phyloP scores from a whole-genome alignment of 2,113 vertebrate species.

The Heterotis niloticus region DNA sequence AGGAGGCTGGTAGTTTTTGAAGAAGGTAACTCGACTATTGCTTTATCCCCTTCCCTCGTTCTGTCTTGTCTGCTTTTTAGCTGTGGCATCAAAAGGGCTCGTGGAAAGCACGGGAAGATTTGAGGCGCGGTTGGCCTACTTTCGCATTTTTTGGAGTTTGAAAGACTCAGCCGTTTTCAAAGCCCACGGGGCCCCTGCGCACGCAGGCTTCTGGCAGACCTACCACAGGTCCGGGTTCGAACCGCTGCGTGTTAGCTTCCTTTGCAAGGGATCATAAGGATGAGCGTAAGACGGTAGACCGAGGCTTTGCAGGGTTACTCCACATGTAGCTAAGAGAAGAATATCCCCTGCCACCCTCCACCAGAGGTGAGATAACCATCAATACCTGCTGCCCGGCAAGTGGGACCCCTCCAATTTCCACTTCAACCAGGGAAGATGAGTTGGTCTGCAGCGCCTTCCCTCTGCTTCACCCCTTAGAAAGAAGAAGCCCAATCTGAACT shows the following conservation, averaged over 20 bases:
- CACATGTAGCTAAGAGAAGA: no score
- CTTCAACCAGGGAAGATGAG: background rate
- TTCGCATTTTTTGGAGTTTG: conserved; percentile 53
- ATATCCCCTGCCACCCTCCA: no score
- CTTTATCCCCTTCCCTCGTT: conserved; percentile 31
- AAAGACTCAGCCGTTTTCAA: conserved; percentile 47
- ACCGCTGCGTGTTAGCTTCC: conserved; percentile 15
- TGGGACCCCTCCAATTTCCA: background rate
- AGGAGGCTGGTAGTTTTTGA: background rate
- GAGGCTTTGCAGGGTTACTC: no score
- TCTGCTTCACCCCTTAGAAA: no score
- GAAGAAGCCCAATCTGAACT: no score
- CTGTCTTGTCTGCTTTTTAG: conserved; percentile 19
- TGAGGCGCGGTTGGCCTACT: conserved; percentile 58
- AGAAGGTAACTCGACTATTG: conserved; percentile 24
- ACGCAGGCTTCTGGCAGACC: conserved; percentile 14
- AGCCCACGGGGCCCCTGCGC: conserved; percentile 19
- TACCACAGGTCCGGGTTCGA: conserved; percentile 18
- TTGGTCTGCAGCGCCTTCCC: background rate
- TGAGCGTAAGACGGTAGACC: background rate
- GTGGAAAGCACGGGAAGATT: conserved; percentile 23
- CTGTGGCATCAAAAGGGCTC: conserved; percentile 20
- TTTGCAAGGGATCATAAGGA: background rate
- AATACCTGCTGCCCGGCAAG: no score
- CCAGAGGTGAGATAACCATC: no score